phyloP scores from a whole-genome alignment of 1,140 invertebrate genomes.

The Aporrectodea caliginosa region DNA sequence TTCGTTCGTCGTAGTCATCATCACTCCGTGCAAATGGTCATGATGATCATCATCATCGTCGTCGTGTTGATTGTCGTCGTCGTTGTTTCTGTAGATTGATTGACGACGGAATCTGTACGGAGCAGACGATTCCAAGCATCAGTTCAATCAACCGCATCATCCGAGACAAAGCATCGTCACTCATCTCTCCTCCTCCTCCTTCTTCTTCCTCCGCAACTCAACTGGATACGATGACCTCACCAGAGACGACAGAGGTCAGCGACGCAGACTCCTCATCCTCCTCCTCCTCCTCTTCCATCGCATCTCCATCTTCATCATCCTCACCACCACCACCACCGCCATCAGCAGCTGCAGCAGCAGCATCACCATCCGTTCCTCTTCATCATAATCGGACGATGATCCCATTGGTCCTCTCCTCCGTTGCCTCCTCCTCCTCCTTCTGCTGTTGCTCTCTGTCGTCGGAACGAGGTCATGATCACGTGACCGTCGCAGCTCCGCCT shows the following conservation, averaged over 20 bases:
- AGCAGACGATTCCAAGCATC: conserved; percentile 97
- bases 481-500: too few relatives aligned
- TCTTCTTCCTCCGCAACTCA: background rate
- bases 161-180: conserved; percentile 60
- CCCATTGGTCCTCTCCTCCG: too few relatives aligned
- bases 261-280: too few relatives aligned
- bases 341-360: too few relatives aligned
- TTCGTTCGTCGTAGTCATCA: background rate
- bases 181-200: background rate
- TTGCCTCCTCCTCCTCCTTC: too few relatives aligned
- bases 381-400: too few relatives aligned
- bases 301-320: background rate
- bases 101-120: conserved; percentile 92
- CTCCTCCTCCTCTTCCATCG: too few relatives aligned
- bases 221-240: too few relatives aligned
- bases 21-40: background rate
- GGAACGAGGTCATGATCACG: too few relatives aligned
- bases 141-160: conserved; percentile 97
- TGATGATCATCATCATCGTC: conserved; percentile 3
- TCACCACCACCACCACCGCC: background rate
- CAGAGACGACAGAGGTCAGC: too few relatives aligned
- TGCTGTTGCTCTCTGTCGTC: too few relatives aligned
- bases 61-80: background rate
- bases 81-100: conserved; percentile 58
- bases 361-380: too few relatives aligned